A percentile compares a stretch with the other conserved stretches of the same genome.
These are phyloP conservation scores for Nemapogon koenigi DNA, from an alignment of 2,888 invertebrate genomes.

Conservation along the genomic window DNA sequence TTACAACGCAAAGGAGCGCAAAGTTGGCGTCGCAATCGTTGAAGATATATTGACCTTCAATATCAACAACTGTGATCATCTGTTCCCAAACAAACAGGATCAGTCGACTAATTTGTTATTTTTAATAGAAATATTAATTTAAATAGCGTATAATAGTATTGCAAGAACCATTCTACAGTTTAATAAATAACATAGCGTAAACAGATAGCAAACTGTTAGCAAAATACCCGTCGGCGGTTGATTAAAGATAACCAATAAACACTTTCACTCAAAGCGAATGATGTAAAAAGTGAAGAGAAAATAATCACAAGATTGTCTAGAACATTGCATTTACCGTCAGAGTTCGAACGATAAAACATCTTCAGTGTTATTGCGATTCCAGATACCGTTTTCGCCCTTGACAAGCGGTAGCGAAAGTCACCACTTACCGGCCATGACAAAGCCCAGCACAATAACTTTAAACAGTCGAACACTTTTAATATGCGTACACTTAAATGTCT, in stretches of 20 bases:
- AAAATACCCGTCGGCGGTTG: conserved; percentile 35
- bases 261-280: conserved; percentile 45
- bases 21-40: conserved; percentile 8
- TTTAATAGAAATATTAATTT: conserved; percentile 24
- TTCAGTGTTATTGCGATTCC: conserved; percentile 62
- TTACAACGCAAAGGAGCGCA: conserved; percentile 4
- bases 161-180: too few relatives aligned
- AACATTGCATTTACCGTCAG: conserved; percentile 66
- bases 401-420: conserved; percentile 63
- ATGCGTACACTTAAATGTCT: conserved; percentile 59
- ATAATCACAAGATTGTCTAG: conserved; percentile 59
- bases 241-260: conserved; percentile 45
- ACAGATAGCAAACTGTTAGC: conserved; percentile 44
- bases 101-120: conserved; percentile 11
- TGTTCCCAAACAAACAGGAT: conserved; percentile 33
- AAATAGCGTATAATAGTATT: too few relatives aligned
- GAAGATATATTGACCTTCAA: conserved; percentile 28
- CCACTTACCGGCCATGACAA: conserved; percentile 85
- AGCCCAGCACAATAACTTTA: conserved; percentile 65
- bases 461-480: conserved; percentile 58
- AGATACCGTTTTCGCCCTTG: conserved; percentile 65
- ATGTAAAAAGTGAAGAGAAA: conserved; percentile 54
- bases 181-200: conserved; percentile 33
- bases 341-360: conserved; percentile 67
- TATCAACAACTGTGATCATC: conserved; percentile 39